Conservation (phyloP, 2,888 invertebrate species). For the Microlaimidae sp. region DNA sequence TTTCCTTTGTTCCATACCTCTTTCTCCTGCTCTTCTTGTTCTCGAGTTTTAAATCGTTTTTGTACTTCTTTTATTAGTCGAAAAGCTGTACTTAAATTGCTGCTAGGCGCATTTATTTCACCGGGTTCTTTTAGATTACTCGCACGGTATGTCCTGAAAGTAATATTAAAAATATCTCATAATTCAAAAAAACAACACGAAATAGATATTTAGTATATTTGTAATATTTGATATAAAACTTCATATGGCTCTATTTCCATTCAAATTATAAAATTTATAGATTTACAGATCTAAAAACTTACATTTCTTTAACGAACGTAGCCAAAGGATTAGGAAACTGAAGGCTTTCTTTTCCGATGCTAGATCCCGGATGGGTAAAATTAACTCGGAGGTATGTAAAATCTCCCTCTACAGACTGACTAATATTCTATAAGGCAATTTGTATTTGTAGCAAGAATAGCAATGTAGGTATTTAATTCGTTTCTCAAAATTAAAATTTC, state of each 20-base stretch:
- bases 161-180: too few species aligned
- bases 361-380: constrained; percentile 91
- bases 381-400: constrained; percentile 92
- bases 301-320: constrained; percentile 93
- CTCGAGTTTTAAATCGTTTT: constrained; percentile 90
- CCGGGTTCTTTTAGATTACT: constrained; percentile 94
- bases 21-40: constrained; percentile 93
- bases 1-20: constrained; percentile 52
- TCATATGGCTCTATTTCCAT: not conserved
- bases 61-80: constrained; percentile 96
- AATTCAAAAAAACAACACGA: too few species aligned
- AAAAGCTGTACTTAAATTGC: constrained; percentile 88
- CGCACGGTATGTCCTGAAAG: constrained; percentile 64
- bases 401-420: constrained; percentile 93
- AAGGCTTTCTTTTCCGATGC: constrained; percentile 80
- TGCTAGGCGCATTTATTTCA: constrained; percentile 75
- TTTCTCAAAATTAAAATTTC: too few species aligned
- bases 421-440: constrained; percentile 57
- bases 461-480: too few species aligned
- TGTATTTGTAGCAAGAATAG: too few species aligned
- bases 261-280: not conserved
- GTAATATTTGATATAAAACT: too few species aligned
- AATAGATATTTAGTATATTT: too few species aligned
- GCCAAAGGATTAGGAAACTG: constrained; percentile 84
- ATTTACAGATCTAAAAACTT: constrained; percentile 38